Conservation (phyloP, 2,797 vertebrate species). For the Neoniphon sammara region DNA sequence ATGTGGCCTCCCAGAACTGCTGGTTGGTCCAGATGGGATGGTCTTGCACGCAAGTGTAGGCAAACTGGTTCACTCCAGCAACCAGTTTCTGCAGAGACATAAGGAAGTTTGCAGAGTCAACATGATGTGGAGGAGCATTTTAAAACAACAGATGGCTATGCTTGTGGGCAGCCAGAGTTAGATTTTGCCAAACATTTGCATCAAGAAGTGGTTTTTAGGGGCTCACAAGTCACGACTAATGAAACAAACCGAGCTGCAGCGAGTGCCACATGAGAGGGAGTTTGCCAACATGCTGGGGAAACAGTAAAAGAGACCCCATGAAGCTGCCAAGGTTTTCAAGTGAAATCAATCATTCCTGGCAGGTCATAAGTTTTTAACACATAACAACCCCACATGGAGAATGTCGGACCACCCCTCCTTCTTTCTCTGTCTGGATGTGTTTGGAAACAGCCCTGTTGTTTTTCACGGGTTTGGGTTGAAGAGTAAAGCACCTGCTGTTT, state of each 20-base stretch:
- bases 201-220: background rate
- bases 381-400: constrained; percentile 47
- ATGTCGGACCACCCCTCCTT: constrained; percentile 18
- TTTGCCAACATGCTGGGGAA: constrained; percentile 38
- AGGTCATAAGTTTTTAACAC: constrained; percentile 60
- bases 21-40: constrained; percentile 98
- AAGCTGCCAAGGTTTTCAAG: constrained; percentile 37
- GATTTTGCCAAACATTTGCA: constrained; percentile 9
- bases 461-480: constrained; percentile 53
- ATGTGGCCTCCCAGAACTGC: constrained; percentile 98
- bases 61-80: constrained; percentile 95
- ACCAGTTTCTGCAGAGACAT: constrained; percentile 89
- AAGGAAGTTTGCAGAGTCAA: constrained; percentile 23
- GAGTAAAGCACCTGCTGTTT: constrained; percentile 69
- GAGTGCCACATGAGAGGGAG: constrained; percentile 33
- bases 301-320: constrained; percentile 19
- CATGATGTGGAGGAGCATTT: background rate
- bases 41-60: constrained; percentile 97
- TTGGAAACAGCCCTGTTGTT: constrained; percentile 59
- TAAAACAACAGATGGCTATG: constrained; percentile 8
- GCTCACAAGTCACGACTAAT: constrained; percentile 14
- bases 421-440: constrained; percentile 36
- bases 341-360: constrained; percentile 59
- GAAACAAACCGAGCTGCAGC: constrained; percentile 35
- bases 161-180: constrained; percentile 7